phyloP scores from a whole-genome alignment of 2,113 vertebrate species.

The Microcebus jonahi region DNA sequence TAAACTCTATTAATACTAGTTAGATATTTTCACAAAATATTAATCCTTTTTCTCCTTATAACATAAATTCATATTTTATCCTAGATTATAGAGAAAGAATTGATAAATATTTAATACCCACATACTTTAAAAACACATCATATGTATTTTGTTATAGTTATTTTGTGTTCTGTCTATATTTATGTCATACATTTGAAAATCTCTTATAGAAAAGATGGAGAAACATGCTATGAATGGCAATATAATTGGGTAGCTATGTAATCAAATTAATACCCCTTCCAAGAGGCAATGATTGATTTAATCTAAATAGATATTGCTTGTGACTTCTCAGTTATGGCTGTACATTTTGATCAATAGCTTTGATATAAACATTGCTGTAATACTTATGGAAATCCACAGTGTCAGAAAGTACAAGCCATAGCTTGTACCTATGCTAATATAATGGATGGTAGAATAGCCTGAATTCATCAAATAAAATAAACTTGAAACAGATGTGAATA shows the following conservation, averaged over 20 bases:
- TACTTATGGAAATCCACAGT: not conserved
- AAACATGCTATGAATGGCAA: not conserved
- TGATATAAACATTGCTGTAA: not conserved
- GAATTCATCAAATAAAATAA: conserved; percentile 7
- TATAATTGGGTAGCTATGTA: not conserved
- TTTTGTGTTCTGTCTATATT: not conserved
- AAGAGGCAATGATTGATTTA: not conserved
- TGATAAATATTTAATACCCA: not conserved
- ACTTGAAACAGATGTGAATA: not conserved
- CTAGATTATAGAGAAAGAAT: not conserved
- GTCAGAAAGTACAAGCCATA: not conserved
- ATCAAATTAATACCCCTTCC: not conserved
- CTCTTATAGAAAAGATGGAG: not conserved
- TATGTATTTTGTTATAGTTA: not conserved
- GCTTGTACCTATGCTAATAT: not conserved
- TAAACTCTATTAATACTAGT: not conserved
- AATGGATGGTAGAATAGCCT: not conserved
- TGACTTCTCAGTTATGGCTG: not conserved
- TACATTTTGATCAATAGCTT: not conserved
- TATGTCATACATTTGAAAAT: not conserved
- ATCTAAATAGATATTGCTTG: not conserved
- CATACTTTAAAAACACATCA: not conserved
- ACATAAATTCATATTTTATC: no score
- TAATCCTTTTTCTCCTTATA: no score
- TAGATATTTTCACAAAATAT: not conserved